These are phyloP conservation scores for Tridacna crocea DNA, from an alignment of 2,888 invertebrate species.

Conservation along the genomic window DNA sequence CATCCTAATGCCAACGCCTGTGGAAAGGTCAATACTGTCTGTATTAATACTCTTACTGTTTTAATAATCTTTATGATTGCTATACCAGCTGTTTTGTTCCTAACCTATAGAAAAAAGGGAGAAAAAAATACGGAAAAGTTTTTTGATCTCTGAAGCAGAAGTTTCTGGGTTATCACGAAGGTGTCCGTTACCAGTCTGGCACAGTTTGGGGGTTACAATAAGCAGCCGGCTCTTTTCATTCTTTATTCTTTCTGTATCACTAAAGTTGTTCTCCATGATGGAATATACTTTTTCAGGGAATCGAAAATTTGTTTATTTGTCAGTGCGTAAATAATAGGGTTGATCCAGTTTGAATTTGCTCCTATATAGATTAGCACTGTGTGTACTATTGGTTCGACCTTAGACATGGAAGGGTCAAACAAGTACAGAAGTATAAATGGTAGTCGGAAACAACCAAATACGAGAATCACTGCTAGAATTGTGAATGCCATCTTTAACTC, in stretches of 20 bases:
- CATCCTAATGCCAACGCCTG: background rate
- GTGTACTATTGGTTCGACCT: slow-evolving; percentile 49
- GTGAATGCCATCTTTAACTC: slow-evolving; percentile 61
- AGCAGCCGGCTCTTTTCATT: too few relatives aligned
- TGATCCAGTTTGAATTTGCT: slow-evolving; percentile 59
- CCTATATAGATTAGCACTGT: slow-evolving; percentile 59
- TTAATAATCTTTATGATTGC: too few relatives aligned
- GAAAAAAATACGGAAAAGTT: too few relatives aligned
- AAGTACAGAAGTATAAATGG: slow-evolving; percentile 61
- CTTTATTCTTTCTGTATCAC: slow-evolving; percentile 30
- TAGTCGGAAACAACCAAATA: slow-evolving; percentile 52
- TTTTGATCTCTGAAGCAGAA: too few relatives aligned
- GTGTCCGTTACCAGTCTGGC: too few relatives aligned
- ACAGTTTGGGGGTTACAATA: too few relatives aligned
- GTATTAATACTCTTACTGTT: too few relatives aligned
- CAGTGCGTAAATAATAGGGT: slow-evolving; percentile 62
- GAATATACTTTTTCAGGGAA: slow-evolving; percentile 32
- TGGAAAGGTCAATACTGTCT: too few relatives aligned
- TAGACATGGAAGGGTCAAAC: slow-evolving; percentile 55
- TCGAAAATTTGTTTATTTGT: slow-evolving; percentile 50
- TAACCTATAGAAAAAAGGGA: too few relatives aligned
- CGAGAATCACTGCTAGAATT: slow-evolving; percentile 58
- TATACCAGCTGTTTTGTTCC: too few relatives aligned
- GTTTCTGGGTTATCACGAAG: too few relatives aligned
- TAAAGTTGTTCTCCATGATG: slow-evolving; percentile 32